A percentile compares a stretch with the other conserved stretches of the same genome.
Evolutionary conservation across 2,797 vertebrate species (phyloP).

Genomic region (Falco cherrug): DNA sequence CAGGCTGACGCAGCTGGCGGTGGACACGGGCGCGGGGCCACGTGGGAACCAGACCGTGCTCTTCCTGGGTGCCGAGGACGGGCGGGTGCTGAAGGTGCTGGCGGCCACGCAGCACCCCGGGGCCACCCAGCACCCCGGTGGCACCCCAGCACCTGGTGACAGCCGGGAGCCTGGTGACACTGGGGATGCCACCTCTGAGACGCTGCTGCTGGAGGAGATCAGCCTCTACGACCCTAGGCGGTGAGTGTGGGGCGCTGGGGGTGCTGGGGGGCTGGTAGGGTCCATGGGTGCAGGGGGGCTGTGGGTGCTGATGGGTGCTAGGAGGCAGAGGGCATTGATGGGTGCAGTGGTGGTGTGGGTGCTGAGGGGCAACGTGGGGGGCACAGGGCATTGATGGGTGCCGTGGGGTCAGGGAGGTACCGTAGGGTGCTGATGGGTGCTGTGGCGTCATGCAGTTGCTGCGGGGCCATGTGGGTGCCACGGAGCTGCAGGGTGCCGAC

Average conservation of each 20-base stretch:
- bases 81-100: conserved; percentile 68
- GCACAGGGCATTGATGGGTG: not conserved
- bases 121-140: accelerated
- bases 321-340: too few relatives aligned
- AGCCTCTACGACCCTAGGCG: not conserved
- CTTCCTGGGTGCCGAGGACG: conserved; percentile 90
- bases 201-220: conserved; percentile 42
- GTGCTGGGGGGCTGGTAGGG: not conserved
- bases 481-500: not conserved
- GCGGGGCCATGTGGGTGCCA: not conserved
- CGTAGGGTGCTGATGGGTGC: not conserved
- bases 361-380: too few relatives aligned
- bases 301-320: not conserved
- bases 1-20: conserved; percentile 90
- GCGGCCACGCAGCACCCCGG: accelerated
- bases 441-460: not conserved
- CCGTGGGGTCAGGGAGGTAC: not conserved
- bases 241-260: not conserved
- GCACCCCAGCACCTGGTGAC: not conserved
- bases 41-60: conserved; percentile 86
- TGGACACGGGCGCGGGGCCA: conserved; percentile 85
- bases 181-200: conserved; percentile 77
- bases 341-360: not conserved
- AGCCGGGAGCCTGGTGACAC: conserved; percentile 67
- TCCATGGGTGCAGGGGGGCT: not conserved